These are phyloP conservation scores for Sebastes flavidus DNA, from an alignment of 2,797 vertebrate species.

Conservation along the genomic window DNA sequence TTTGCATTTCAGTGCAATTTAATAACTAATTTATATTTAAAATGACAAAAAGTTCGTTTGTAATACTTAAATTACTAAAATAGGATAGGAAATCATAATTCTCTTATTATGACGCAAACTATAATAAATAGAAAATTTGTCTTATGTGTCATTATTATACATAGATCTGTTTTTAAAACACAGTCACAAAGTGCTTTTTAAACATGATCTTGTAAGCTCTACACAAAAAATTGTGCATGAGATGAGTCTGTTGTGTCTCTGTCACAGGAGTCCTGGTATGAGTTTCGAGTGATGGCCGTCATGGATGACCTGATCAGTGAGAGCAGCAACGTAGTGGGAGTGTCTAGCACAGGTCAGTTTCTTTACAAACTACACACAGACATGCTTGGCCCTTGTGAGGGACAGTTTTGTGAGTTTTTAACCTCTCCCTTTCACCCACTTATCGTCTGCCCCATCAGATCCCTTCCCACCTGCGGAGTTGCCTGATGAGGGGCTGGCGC, in stretches of 20 bases:
- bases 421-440: not conserved
- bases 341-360: slow-evolving; percentile 95
- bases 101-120: not conserved
- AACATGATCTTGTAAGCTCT: not conserved
- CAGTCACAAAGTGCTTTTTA: not conserved
- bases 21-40: not conserved
- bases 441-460: slow-evolving; percentile 77
- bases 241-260: slow-evolving; percentile 23
- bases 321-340: slow-evolving; percentile 97
- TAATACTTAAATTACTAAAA: not conserved
- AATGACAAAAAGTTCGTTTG: not conserved
- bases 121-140: not conserved
- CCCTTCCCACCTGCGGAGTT: slow-evolving; percentile 94
- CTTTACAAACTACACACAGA: not conserved
- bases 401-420: not conserved
- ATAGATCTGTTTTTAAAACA: not conserved
- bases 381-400: not conserved
- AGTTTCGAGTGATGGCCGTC: slow-evolving; percentile 97
- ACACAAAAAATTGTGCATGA: not conserved
- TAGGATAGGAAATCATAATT: too few species aligned
- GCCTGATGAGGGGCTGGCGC: slow-evolving; percentile 94
- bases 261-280: slow-evolving; percentile 96
- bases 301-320: slow-evolving; percentile 99
- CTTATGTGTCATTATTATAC: not conserved
- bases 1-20: not conserved